Conservation (phyloP, 2,888 invertebrate species). For the Lasioglossum leucozonium region DNA sequence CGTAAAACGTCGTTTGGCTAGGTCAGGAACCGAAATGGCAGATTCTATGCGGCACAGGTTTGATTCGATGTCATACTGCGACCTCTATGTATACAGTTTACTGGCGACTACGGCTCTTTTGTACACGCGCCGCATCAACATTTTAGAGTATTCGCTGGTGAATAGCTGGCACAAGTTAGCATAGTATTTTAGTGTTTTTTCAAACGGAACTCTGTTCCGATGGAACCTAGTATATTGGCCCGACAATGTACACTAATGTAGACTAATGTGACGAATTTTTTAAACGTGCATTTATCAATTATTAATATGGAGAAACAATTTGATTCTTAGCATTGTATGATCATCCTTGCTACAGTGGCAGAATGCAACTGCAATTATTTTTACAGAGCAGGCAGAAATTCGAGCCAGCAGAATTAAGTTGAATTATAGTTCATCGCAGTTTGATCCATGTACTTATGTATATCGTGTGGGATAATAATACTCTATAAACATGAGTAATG, state of each 20-base stretch:
- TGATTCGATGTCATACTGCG: neutral
- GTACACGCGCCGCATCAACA: neutral
- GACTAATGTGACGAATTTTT: neutral
- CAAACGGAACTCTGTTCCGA: no score
- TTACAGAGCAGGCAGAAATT: neutral
- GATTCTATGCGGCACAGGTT: neutral
- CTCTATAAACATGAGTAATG: neutral
- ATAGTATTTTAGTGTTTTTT: no score
- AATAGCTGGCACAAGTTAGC: no score
- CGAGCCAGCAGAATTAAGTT: neutral
- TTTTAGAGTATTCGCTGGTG: neutral
- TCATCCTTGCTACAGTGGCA: neutral
- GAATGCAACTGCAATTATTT: neutral
- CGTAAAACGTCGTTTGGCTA: neutral
- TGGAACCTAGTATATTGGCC: no score
- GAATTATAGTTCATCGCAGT: neutral
- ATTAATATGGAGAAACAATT: neutral
- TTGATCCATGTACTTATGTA: neutral
- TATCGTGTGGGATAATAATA: neutral
- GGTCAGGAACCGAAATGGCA: neutral
- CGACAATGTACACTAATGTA: no score
- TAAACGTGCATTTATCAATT: neutral
- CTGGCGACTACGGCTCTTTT: neutral
- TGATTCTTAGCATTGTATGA: neutral
- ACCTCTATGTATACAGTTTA: neutral